phyloP scores from a whole-genome alignment of 2,888 invertebrate species.

The Tenthredo distinguenda region DNA sequence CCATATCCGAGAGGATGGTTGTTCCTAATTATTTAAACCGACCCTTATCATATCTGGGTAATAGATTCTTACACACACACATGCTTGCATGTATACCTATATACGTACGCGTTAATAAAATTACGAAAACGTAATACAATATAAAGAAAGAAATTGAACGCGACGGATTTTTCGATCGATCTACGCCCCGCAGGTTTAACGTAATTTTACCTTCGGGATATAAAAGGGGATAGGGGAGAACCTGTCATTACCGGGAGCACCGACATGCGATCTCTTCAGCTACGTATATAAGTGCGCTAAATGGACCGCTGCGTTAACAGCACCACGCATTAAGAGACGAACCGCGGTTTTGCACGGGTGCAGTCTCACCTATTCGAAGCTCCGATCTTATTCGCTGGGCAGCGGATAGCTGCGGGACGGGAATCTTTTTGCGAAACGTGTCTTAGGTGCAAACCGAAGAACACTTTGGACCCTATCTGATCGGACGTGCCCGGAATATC shows the following conservation, averaged over 20 bases:
- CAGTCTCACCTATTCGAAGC: not conserved
- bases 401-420: not conserved
- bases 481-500: constrained; percentile 60
- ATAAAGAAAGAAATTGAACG: not conserved
- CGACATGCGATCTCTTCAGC: constrained; percentile 64
- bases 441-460: constrained; percentile 30
- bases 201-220: constrained; percentile 62
- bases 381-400: not conserved
- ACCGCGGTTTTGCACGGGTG: not conserved
- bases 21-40: not conserved
- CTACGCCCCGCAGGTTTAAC: not conserved
- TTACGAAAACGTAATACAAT: not conserved
- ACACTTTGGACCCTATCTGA: constrained; percentile 53
- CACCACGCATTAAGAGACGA: not conserved
- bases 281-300: not conserved
- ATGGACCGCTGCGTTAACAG: not conserved
- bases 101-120: not conserved
- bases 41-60: not conserved
- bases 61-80: not conserved
- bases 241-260: constrained; percentile 68
- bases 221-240: not conserved
- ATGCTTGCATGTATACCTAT: not conserved
- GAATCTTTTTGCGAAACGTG: constrained; percentile 23
- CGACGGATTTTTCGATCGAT: not conserved
- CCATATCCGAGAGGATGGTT: not conserved